phyloP scores from a whole-genome alignment of 2,888 invertebrate genomes.

The Trichogramma evanescens region DNA sequence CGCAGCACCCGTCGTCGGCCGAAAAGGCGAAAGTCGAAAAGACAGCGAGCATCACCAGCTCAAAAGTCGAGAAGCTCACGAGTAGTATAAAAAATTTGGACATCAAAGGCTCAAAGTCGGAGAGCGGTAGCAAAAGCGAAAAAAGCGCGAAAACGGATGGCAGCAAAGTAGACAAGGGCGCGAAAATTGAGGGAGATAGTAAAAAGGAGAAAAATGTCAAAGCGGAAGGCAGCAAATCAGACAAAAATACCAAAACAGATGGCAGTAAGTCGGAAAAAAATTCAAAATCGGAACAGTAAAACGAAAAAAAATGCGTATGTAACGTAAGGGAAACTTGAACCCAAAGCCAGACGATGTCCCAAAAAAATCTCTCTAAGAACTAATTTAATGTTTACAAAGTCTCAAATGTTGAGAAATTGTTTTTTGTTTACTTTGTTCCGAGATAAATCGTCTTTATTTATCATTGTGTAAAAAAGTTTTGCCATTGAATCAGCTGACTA shows the following conservation, averaged over 20 bases:
- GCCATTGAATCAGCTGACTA: no score
- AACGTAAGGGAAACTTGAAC: no score
- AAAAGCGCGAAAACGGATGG: neutral
- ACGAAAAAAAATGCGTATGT: no score
- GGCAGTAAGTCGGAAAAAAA: neutral
- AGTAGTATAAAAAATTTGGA: constrained; percentile 3
- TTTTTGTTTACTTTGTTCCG: no score
- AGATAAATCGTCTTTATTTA: no score
- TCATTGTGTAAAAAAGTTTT: no score
- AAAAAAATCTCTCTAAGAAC: no score
- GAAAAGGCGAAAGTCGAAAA: neutral
- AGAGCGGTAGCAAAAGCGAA: neutral
- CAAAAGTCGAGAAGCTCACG: neutral
- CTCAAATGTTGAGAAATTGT: no score
- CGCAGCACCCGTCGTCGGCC: no score
- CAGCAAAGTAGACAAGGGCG: constrained; percentile 2
- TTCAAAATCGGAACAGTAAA: neutral
- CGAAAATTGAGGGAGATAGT: neutral
- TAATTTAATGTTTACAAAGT: no score
- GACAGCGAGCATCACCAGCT: neutral
- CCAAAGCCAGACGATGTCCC: no score
- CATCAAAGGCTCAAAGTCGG: neutral
- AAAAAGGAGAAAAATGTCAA: constrained; percentile 3
- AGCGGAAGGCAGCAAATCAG: neutral
- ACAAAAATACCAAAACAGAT: constrained; percentile 9